These are phyloP conservation scores for Blastobasis lacticolella DNA, from an alignment of 2,888 invertebrate species.

Conservation along the genomic window DNA sequence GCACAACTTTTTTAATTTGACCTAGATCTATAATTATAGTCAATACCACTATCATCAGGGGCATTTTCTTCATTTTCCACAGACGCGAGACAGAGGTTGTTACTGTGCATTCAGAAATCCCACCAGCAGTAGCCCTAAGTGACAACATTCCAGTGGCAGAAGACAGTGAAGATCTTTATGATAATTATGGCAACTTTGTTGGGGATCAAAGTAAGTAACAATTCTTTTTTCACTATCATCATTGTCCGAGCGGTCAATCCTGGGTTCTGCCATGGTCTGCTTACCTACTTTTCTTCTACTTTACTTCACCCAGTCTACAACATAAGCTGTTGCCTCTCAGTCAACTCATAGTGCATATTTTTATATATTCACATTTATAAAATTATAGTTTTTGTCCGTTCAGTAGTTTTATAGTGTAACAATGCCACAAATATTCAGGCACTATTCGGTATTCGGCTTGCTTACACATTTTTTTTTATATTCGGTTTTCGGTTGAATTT, in stretches of 20 bases:
- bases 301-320: not conserved
- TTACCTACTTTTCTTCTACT: not conserved
- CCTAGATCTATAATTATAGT: too few species aligned
- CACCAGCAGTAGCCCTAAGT: slow-evolving; percentile 33
- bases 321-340: too few species aligned
- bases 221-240: not conserved
- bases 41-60: too few species aligned
- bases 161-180: slow-evolving; percentile 51
- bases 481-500: too few species aligned
- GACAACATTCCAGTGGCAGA: slow-evolving; percentile 26
- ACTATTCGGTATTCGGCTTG: too few species aligned
- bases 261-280: not conserved
- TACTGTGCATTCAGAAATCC: slow-evolving; percentile 24
- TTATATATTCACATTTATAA: too few species aligned
- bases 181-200: slow-evolving; percentile 53
- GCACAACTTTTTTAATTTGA: too few species aligned
- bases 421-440: too few species aligned
- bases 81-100: slow-evolving; percentile 28
- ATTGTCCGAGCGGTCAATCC: not conserved
- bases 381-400: too few species aligned
- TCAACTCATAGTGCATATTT: too few species aligned
- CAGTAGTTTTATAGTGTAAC: too few species aligned
- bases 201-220: slow-evolving; percentile 43
- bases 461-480: too few species aligned
- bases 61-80: not conserved